phyloP scores from a whole-genome alignment of 2,888 invertebrate species.

The Macrophya annulata region DNA sequence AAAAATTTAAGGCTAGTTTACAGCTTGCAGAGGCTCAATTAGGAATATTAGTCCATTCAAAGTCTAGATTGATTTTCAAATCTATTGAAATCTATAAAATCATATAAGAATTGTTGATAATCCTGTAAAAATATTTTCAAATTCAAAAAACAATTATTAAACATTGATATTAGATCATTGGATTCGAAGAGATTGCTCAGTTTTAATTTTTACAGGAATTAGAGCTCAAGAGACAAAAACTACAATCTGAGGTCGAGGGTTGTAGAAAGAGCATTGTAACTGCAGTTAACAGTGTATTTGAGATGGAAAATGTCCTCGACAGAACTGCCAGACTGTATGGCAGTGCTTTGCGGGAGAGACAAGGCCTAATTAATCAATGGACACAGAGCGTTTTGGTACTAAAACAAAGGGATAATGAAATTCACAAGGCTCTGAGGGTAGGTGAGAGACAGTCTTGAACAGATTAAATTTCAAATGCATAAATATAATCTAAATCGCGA shows the following conservation, averaged over 20 bases:
- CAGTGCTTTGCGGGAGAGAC: slow-evolving; percentile 85
- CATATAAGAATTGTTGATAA: too few species aligned
- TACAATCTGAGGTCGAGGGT: slow-evolving; percentile 80
- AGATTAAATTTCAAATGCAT: too few species aligned
- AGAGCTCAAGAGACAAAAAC: slow-evolving; percentile 81
- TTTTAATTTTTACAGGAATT: slow-evolving; percentile 75
- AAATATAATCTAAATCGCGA: slow-evolving; percentile 65
- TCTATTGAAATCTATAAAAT: too few species aligned
- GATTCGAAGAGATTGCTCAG: neutral
- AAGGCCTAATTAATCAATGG: slow-evolving; percentile 88
- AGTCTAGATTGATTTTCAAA: too few species aligned
- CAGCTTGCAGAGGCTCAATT: neutral
- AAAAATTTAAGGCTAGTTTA: slow-evolving; percentile 82
- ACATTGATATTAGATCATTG: too few species aligned
- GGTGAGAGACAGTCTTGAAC: too few species aligned
- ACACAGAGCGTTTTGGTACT: slow-evolving; percentile 86
- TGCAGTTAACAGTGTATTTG: slow-evolving; percentile 81
- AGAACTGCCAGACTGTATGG: slow-evolving; percentile 80
- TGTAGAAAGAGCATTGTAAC: slow-evolving; percentile 79
- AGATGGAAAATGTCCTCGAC: slow-evolving; percentile 82
- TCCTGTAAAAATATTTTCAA: too few species aligned
- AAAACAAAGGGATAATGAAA: slow-evolving; percentile 86
- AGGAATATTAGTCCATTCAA: neutral
- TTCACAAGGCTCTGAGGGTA: slow-evolving; percentile 81
- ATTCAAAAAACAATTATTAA: too few species aligned